phyloP scores from a whole-genome alignment of 1,140 invertebrate species.

The Drosophila malerkotliana region DNA sequence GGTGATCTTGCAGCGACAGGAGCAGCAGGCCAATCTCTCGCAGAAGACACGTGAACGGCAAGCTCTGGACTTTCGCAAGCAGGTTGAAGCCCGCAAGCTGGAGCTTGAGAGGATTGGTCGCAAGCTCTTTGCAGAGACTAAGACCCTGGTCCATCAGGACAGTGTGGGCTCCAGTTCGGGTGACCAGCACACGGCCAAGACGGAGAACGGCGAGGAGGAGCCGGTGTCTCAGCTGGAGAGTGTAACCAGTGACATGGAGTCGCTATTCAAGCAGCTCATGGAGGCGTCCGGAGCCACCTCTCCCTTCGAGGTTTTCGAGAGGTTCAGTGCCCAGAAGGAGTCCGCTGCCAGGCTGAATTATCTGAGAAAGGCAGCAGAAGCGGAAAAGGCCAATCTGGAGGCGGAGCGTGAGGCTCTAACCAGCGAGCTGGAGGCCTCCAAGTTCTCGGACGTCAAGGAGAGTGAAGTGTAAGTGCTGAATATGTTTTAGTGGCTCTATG shows the following conservation, averaged over 20 bases:
- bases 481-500: neutral
- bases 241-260: slow-evolving; percentile 86
- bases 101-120: slow-evolving; percentile 90
- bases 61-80: slow-evolving; percentile 86
- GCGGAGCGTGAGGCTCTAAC: slow-evolving; percentile 88
- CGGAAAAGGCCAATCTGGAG: slow-evolving; percentile 89
- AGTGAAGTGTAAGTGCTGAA: slow-evolving; percentile 88
- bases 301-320: slow-evolving; percentile 89
- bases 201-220: slow-evolving; percentile 84
- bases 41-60: slow-evolving; percentile 87
- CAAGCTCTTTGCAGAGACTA: slow-evolving; percentile 87
- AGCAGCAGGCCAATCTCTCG: slow-evolving; percentile 87
- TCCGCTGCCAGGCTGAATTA: slow-evolving; percentile 87
- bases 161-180: slow-evolving; percentile 84
- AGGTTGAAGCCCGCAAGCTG: slow-evolving; percentile 88
- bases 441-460: slow-evolving; percentile 91
- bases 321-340: slow-evolving; percentile 89
- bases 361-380: slow-evolving; percentile 88
- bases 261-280: slow-evolving; percentile 89
- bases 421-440: slow-evolving; percentile 89
- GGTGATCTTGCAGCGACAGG: slow-evolving; percentile 87
- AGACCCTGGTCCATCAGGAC: slow-evolving; percentile 85
- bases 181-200: slow-evolving; percentile 84
- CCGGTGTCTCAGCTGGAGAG: slow-evolving; percentile 74
- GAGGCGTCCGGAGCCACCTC: slow-evolving; percentile 90